These are phyloP conservation scores for Deilephila porcellus DNA, from an alignment of 2,888 invertebrate species.

Conservation along the genomic window DNA sequence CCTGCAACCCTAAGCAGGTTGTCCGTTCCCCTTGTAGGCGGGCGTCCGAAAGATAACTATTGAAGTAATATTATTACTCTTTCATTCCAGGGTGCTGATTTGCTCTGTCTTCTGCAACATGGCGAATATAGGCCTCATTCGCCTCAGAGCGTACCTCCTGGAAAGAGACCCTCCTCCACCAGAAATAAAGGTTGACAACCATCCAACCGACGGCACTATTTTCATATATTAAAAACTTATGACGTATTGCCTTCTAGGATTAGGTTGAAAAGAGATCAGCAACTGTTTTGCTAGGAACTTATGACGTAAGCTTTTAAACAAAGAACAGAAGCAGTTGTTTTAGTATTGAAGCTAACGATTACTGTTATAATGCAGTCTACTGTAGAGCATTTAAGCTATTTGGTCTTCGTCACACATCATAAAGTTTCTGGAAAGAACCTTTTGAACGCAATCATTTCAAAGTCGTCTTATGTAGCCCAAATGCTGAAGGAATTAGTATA, in stretches of 20 bases:
- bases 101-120: slow-evolving; percentile 63
- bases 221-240: slow-evolving; percentile 67
- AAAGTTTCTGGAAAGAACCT: too few relatives aligned
- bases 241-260: neutral
- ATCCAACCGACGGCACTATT: slow-evolving; percentile 74
- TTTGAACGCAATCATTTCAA: too few relatives aligned
- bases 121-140: slow-evolving; percentile 61
- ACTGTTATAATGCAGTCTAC: neutral
- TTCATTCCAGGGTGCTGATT: slow-evolving; percentile 68
- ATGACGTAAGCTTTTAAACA: too few relatives aligned
- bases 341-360: neutral
- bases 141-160: slow-evolving; percentile 62
- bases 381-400: too few relatives aligned
- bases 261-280: neutral
- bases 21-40: too few relatives aligned
- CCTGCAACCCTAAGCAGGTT: too few relatives aligned
- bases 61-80: neutral
- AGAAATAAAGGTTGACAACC: slow-evolving; percentile 75
- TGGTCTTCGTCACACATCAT: too few relatives aligned
- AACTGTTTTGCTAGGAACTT: neutral
- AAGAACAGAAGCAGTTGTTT: too few relatives aligned
- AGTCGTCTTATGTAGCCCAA: too few relatives aligned
- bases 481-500: too few relatives aligned
- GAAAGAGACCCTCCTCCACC: slow-evolving; percentile 76
- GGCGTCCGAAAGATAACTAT: too few relatives aligned